A percentile compares a stretch with the other conserved stretches of the same genome.
phyloP scores from a whole-genome alignment of 1,140 invertebrate genomes.

The Odontomachus brunneus region DNA sequence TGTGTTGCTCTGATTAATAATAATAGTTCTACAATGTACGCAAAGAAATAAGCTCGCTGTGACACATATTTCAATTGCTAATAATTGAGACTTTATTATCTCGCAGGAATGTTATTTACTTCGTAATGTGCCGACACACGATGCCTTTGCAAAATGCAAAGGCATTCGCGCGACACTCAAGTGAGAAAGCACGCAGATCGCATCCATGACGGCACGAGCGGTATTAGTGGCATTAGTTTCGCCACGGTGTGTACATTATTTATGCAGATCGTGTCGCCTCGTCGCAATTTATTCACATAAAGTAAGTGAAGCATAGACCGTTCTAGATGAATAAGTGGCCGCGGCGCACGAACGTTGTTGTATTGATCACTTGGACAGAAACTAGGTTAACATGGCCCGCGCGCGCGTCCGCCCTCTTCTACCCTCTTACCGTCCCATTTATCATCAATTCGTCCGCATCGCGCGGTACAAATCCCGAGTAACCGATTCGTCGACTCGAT shows the following conservation, averaged over 20 bases:
- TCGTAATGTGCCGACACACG: background rate
- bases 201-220: background rate
- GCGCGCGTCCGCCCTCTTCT: slow-evolving; percentile 63
- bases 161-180: background rate
- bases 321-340: slow-evolving; percentile 75
- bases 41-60: no score
- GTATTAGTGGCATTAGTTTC: background rate
- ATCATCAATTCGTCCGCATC: slow-evolving; percentile 65
- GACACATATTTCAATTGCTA: no score
- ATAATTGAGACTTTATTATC: no score
- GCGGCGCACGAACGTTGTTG: slow-evolving; percentile 73
- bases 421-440: slow-evolving; percentile 70
- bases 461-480: slow-evolving; percentile 67
- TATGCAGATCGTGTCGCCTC: background rate
- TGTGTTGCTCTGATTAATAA: background rate
- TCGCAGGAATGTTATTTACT: no score
- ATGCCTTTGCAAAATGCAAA: background rate
- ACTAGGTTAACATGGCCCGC: slow-evolving; percentile 77
- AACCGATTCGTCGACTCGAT: slow-evolving; percentile 54
- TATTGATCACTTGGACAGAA: slow-evolving; percentile 78
- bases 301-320: slow-evolving; percentile 59
- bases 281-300: slow-evolving; percentile 53
- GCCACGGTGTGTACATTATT: background rate
- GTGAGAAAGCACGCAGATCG: background rate
- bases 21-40: no score